A percentile compares a stretch with the other conserved stretches of the same genome.
These are phyloP conservation scores for Cichladusa arquata DNA, from an alignment of 2,113 vertebrate genomes.

Conservation along the genomic window DNA sequence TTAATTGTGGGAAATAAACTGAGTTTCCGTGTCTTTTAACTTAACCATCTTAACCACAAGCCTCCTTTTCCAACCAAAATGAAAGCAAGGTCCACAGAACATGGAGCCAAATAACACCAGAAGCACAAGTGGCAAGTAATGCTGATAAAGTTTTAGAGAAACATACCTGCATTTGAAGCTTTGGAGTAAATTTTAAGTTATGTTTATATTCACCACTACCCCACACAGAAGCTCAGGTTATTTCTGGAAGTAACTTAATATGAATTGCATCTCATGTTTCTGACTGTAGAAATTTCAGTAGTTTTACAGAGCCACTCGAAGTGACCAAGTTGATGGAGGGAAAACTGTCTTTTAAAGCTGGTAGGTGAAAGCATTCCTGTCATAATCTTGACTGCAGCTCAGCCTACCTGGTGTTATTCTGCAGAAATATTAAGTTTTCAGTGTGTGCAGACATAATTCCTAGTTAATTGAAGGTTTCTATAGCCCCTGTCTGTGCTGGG, in stretches of 20 bases:
- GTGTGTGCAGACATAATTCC: neutral
- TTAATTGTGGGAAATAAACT: neutral
- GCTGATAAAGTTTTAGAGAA: neutral
- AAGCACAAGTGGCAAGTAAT: neutral
- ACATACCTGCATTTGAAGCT: neutral
- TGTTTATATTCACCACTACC: neutral
- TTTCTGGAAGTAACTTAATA: neutral
- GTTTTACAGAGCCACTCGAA: neutral
- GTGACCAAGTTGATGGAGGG: accelerated
- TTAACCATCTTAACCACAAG: neutral
- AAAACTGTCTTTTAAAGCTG: neutral
- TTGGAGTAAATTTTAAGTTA: neutral
- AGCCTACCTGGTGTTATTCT: neutral
- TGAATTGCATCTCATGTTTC: neutral
- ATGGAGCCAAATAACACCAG: neutral
- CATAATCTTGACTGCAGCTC: neutral
- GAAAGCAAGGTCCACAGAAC: neutral
- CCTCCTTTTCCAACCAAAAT: neutral
- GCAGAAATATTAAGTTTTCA: neutral
- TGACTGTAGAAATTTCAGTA: neutral
- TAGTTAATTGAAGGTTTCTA: neutral
- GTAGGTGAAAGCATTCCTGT: neutral
- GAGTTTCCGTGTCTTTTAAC: neutral
- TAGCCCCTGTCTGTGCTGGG: neutral
- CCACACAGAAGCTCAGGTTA: neutral